Base-by-base conservation (phyloP, 2,888 invertebrate genomes). In the Gymnocheta viridis region DNA sequence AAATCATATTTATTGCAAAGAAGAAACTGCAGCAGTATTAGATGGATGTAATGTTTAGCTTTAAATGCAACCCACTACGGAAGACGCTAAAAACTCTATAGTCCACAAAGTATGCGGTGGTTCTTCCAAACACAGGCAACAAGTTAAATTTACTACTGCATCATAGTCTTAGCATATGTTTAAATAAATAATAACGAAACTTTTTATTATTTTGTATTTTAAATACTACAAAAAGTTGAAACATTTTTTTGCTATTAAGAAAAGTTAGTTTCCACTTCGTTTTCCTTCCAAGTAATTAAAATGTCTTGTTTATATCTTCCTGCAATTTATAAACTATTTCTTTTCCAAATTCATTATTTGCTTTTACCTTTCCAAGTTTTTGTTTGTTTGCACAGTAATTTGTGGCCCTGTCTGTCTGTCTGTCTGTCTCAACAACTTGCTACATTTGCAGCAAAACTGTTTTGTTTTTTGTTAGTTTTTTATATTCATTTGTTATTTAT, bases 401-500 rank as follows among this genome's bases (percentile, higher is more conserved):
- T 81, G 80, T 74, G 80, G 80, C 80, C 51, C 66, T 44, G 60
- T 81, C 67, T 58, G 77, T 47, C 73, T 73, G 14, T 47, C 66
- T 49, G 66, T 73, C 54, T 54, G 74, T 51, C 64, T 64, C 22
- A 58, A 19, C 24, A 29, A 66, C 19, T 38, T 60, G 44, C 17
- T 56, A 27, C 72, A 27, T 56, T 66, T 56, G 35, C 38, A 60
- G 41, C 58, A 70, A 78, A 62, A 22, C 44, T 41, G 14, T 51
- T 27, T 41, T 44, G 9, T 1, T 19, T 58, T 29, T 67, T 17
- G 4, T 38, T n/a, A 32, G 10, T 47, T 49, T 56, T 56, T 51
- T 44, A 9, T 35, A 32, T 41, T 77, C 72, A 76, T 83, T 74
- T 76, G 66, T 83, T 76, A 84, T 84, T 84, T 84, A 81, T 74